phyloP scores from a whole-genome alignment of 2,797 vertebrate genomes.

The Nannoperca obscura region DNA sequence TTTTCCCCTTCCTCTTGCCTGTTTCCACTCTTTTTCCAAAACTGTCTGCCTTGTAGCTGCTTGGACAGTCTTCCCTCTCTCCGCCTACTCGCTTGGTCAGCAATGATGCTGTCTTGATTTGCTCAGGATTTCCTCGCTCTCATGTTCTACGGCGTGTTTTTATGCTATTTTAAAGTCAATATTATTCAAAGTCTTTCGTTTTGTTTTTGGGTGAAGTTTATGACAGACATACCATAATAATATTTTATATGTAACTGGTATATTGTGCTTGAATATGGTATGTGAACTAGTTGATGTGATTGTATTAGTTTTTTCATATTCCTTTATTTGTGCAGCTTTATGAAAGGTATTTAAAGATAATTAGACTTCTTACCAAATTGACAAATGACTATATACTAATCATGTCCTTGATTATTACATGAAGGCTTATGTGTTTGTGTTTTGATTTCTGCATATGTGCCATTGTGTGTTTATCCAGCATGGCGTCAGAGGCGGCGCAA shows the following conservation, averaged over 20 bases:
- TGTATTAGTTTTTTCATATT: slow-evolving; percentile 1
- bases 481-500: slow-evolving; percentile 65
- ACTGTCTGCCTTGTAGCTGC: slow-evolving; percentile 26
- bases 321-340: neutral
- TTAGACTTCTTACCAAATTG: neutral
- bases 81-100: slow-evolving; percentile 33
- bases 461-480: slow-evolving; percentile 64
- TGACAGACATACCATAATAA: neutral
- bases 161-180: neutral
- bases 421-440: slow-evolving; percentile 10
- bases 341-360: neutral
- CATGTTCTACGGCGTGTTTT: neutral
- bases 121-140: slow-evolving; percentile 14
- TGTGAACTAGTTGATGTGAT: neutral
- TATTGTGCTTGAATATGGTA: neutral
- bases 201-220: neutral
- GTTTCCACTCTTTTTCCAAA: slow-evolving; percentile 33
- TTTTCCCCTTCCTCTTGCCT: slow-evolving; percentile 3
- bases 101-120: slow-evolving; percentile 23
- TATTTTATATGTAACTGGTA: neutral
- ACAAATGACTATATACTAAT: neutral
- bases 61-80: slow-evolving; percentile 26
- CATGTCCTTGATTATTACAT: neutral
- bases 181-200: neutral
- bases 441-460: slow-evolving; percentile 18